A percentile compares a stretch with the other conserved stretches of the same genome.
phyloP scores from a whole-genome alignment of 2,113 vertebrate species.

The Sclerurus mexicanus region DNA sequence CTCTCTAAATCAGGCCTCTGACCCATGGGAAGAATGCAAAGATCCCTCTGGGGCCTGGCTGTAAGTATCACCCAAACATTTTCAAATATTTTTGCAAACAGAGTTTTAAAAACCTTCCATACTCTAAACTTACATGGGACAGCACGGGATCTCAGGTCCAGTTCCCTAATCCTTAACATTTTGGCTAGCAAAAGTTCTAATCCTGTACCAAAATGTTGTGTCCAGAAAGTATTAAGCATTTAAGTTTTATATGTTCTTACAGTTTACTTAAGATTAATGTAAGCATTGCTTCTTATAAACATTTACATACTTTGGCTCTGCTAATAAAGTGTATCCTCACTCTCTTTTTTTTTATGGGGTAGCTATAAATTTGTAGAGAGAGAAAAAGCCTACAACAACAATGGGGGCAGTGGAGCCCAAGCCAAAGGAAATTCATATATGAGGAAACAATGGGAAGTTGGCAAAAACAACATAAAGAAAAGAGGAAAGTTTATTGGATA shows the following conservation, averaged over 20 bases:
- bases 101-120: neutral
- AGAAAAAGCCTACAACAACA: neutral
- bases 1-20: neutral
- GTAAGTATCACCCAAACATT: neutral
- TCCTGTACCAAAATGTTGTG: neutral
- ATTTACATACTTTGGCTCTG: conserved; percentile 21
- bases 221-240: neutral
- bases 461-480: neutral
- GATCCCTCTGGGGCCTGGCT: neutral
- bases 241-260: conserved; percentile 7
- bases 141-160: neutral
- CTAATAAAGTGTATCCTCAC: neutral
- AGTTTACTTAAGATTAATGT: conserved; percentile 35
- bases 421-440: conserved; percentile 23
- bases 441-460: conserved; percentile 5
- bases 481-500: neutral
- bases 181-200: neutral
- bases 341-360: neutral
- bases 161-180: neutral
- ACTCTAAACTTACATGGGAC: neutral
- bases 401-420: neutral
- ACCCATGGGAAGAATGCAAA: neutral
- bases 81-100: neutral
- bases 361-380: neutral
- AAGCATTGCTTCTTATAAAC: neutral